These are phyloP conservation scores for Brachionus calyciflorus DNA, from an alignment of 1,140 invertebrate genomes.

Conservation along the genomic window DNA sequence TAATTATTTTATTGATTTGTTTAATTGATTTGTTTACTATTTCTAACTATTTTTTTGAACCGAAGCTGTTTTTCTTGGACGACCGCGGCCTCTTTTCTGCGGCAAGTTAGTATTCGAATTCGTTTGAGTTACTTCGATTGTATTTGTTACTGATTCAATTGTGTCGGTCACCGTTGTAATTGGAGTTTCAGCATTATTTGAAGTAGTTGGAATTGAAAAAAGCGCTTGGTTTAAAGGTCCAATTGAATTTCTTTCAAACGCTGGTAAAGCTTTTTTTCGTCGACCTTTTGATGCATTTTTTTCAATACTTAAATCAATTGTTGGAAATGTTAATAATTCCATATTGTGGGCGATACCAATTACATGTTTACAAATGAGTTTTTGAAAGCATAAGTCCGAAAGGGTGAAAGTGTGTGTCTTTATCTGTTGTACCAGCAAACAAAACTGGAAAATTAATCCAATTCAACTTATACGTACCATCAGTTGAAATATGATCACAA, in stretches of 20 bases:
- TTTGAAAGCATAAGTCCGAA: too few relatives aligned
- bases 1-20: too few relatives aligned
- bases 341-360: not conserved
- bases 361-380: not conserved
- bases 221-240: not conserved
- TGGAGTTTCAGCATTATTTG: too few relatives aligned
- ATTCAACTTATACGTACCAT: too few relatives aligned
- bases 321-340: not conserved
- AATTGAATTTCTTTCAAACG: not conserved
- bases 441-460: too few relatives aligned
- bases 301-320: not conserved
- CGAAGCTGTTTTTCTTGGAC: not conserved
- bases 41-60: not conserved
- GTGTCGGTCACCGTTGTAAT: too few relatives aligned
- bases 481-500: too few relatives aligned
- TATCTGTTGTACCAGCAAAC: too few relatives aligned
- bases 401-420: too few relatives aligned
- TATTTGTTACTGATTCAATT: not conserved
- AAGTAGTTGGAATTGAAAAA: not conserved
- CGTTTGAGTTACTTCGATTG: not conserved
- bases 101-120: not conserved
- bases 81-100: not conserved
- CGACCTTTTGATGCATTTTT: slow-evolving; percentile 1
- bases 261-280: not conserved
- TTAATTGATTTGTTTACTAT: too few relatives aligned